Evolutionary conservation across 2,888 invertebrate genomes (phyloP).

Genomic region (Sicus ferrugineus): DNA sequence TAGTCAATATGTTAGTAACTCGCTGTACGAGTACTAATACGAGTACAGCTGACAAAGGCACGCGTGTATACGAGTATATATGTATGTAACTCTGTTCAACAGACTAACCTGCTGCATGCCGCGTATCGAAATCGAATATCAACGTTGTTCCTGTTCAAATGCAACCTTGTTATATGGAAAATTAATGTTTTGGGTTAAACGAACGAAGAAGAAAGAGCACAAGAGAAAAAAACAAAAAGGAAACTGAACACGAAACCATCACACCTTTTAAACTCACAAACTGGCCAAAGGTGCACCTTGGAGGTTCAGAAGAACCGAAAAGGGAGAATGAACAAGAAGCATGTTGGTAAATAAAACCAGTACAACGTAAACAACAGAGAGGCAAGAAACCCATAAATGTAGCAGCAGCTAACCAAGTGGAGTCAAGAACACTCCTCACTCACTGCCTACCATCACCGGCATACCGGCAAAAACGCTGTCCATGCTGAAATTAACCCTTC

Average conservation of each 20-base stretch:
- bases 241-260: constrained; percentile 30
- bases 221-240: constrained; percentile 33
- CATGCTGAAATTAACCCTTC: too few relatives aligned
- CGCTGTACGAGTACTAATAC: too few relatives aligned
- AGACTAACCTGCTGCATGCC: constrained; percentile 3
- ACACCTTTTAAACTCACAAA: constrained; percentile 38
- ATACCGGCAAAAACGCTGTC: too few relatives aligned
- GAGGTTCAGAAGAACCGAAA: constrained; percentile 27
- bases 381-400: constrained; percentile 38
- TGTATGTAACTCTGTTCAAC: constrained; percentile 4
- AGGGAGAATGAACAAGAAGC: constrained; percentile 23
- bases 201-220: constrained; percentile 34
- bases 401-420: constrained; percentile 27
- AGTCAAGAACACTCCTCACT: too few relatives aligned
- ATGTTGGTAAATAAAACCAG: constrained; percentile 18
- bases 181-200: constrained; percentile 45
- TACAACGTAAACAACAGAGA: constrained; percentile 7
- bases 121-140: constrained; percentile 13
- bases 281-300: constrained; percentile 37
- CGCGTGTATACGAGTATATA: not conserved
- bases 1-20: too few relatives aligned
- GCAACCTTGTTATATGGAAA: constrained; percentile 46
- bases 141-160: constrained; percentile 31
- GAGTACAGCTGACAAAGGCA: too few relatives aligned
- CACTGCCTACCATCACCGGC: too few relatives aligned